phyloP scores from a whole-genome alignment of 2,797 vertebrate genomes.

The Labeo calbasu region DNA sequence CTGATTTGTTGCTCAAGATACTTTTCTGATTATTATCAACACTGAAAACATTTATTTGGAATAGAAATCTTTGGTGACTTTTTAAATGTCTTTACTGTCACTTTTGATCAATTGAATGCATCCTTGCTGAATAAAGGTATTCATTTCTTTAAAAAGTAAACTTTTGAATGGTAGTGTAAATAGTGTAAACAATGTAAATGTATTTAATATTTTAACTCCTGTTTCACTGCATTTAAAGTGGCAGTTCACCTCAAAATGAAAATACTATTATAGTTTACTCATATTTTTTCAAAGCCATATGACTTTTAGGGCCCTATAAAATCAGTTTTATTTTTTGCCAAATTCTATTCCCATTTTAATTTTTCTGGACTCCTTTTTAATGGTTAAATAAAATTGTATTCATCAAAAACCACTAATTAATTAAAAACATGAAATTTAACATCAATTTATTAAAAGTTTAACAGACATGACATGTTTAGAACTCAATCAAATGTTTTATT shows the following conservation, averaged over 20 bases:
- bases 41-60: neutral
- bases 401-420: too few relatives aligned
- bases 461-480: too few relatives aligned
- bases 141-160: neutral
- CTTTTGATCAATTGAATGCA: neutral
- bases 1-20: neutral
- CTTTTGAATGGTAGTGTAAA: constrained; percentile 12
- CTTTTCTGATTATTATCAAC: neutral
- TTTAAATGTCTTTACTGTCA: neutral
- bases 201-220: neutral
- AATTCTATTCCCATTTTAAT: too few relatives aligned
- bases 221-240: neutral
- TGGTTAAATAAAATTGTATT: too few relatives aligned
- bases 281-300: neutral
- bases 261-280: neutral
- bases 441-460: too few relatives aligned
- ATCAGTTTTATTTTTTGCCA: too few relatives aligned
- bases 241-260: neutral
- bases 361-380: too few relatives aligned
- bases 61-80: neutral
- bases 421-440: too few relatives aligned
- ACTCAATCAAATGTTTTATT: too few relatives aligned
- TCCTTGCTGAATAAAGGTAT: neutral
- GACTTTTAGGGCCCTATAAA: neutral
- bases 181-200: neutral